Percentiles rank a stretch among this genome's conserved stretches.
These are phyloP conservation scores for Theristicus caerulescens DNA, from an alignment of 2,113 vertebrate genomes.

Conservation along the genomic window DNA sequence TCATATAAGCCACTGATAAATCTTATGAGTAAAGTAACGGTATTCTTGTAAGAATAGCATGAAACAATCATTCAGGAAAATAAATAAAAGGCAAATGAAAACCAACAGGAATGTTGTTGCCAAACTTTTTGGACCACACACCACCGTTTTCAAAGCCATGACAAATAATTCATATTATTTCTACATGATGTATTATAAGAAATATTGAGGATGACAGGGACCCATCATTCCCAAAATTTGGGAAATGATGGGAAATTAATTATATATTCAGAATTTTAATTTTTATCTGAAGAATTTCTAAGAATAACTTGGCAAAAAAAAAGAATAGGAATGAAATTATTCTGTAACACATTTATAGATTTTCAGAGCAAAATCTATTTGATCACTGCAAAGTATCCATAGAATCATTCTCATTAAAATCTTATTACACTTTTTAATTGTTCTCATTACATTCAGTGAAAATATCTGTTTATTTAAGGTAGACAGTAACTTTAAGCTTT, in stretches of 20 bases:
- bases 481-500: rapidly evolving
- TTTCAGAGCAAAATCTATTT: not conserved
- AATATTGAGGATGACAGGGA: not conserved
- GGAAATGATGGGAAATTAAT: not conserved
- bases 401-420: not conserved
- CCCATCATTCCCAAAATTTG: not conserved
- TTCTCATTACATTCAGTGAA: not conserved
- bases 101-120: rapidly evolving
- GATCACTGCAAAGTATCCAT: not conserved
- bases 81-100: not conserved
- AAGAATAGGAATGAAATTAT: not conserved
- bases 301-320: not conserved
- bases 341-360: not conserved
- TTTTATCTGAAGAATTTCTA: not conserved
- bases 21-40: not conserved
- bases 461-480: not conserved
- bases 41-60: not conserved
- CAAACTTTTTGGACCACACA: not conserved
- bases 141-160: not conserved
- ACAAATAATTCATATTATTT: not conserved
- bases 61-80: not conserved
- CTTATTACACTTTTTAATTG: not conserved
- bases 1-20: not conserved
- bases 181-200: not conserved
- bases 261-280: not conserved